Evolutionary conservation across 53 echinoderm and acorn worm genomes (phyloP).

Genomic region (Stichopus horrens): DNA sequence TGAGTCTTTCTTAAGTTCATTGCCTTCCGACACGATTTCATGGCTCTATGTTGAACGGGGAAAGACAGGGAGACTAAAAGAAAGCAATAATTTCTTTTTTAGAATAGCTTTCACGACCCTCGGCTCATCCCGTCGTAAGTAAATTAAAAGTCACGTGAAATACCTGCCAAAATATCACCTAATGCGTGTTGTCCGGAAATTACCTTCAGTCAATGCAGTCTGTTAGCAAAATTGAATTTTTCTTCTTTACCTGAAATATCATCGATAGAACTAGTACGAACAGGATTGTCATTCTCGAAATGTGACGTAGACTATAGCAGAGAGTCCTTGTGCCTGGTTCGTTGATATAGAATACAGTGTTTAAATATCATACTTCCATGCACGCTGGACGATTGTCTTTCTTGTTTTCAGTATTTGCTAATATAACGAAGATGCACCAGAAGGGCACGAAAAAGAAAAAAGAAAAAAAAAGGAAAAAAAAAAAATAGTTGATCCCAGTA

Average conservation of each 20-base stretch:
- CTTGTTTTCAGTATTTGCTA: too few species aligned
- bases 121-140: background rate
- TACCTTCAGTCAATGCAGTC: conserved; percentile 9
- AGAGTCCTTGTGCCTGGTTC: too few species aligned
- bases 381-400: too few species aligned
- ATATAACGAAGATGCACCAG: too few species aligned
- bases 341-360: too few species aligned
- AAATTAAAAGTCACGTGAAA: conserved; percentile 17
- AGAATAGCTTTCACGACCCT: background rate
- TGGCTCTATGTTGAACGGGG: background rate
- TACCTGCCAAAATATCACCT: conserved; percentile 13
- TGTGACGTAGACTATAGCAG: too few species aligned
- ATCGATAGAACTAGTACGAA: background rate
- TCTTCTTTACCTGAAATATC: conserved; percentile 5
- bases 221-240: conserved; percentile 37
- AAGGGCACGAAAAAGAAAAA: too few species aligned
- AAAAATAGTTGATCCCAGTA: too few species aligned
- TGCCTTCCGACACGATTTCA: background rate
- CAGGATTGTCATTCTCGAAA: background rate
- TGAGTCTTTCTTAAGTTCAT: background rate
- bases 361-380: too few species aligned
- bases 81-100: background rate
- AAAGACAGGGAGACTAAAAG: background rate
- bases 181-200: conserved; percentile 46
- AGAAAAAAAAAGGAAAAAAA: too few species aligned